phyloP scores from a whole-genome alignment of 2,888 invertebrate genomes.

The Oscheius sp. region DNA sequence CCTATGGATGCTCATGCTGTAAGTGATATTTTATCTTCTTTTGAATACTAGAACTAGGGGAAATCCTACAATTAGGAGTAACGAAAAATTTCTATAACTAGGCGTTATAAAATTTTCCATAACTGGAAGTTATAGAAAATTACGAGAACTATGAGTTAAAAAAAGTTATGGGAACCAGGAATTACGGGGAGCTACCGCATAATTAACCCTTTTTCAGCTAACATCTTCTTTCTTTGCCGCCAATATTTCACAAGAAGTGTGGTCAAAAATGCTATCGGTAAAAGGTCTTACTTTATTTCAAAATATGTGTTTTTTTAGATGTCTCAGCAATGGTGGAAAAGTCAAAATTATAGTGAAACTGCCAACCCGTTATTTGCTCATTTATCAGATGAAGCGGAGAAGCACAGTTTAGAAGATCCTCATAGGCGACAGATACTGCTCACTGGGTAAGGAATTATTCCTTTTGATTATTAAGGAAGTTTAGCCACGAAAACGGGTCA shows the following conservation, averaged over 20 bases:
- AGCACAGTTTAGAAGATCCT: not conserved
- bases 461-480: not conserved
- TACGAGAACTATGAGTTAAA: too few species aligned
- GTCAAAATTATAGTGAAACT: not conserved
- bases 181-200: too few species aligned
- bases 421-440: slow-evolving; percentile 24
- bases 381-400: slow-evolving; percentile 1
- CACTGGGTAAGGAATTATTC: slow-evolving; percentile 9
- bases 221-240: slow-evolving; percentile 23
- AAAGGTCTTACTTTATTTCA: not conserved
- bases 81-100: too few species aligned
- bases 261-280: slow-evolving; percentile 21
- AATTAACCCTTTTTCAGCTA: slow-evolving; percentile 24
- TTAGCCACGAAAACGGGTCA: slow-evolving; percentile 20
- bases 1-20: slow-evolving; percentile 84
- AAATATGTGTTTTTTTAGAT: not conserved
- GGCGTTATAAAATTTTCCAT: too few species aligned
- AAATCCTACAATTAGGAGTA: too few species aligned
- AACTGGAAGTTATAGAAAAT: not conserved
- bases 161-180: too few species aligned
- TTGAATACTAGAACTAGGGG: too few species aligned
- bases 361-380: slow-evolving; percentile 20
- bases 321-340: slow-evolving; percentile 18
- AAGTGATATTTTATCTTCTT: not conserved
- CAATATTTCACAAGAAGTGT: slow-evolving; percentile 17